Evolutionary conservation across 2,113 vertebrate genomes (phyloP), one percentile per base, ranked within the genome.

Genomic region (Xyrauchen texanus): DNA sequence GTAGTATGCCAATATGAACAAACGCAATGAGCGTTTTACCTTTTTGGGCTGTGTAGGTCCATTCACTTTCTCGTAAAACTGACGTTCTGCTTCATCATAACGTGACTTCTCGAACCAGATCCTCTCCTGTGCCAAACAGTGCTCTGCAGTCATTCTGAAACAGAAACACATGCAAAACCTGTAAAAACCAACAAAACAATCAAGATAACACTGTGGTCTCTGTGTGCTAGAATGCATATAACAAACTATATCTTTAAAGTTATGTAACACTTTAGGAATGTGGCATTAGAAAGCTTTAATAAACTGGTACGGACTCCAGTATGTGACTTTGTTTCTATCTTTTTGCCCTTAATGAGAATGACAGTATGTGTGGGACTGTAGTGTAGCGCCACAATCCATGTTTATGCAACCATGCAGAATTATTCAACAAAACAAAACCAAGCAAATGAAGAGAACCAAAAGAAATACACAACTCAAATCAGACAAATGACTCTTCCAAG

Each of bases 61-160:
- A 0, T 94, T 95, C 88, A 92, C 83, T 60, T 87, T 89, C 82
- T 97, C 95, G 0, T 97, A 98, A 89, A 93, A 97, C 21, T 88
- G 90, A 34, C 93, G 88, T 73, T 98, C 97, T 0, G 97, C 97
- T 1, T 98, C 96, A 0, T 99, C 97, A 0, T 96, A 98, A 12
- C 93, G 95, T 86, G 91, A 93, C 82, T 98, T 99, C 8, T 99
- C 96, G 0, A 98, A 96, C 97, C 97, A 98, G 91, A 98, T 90
- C 91, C 95, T 97, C 86, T 99, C 97, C 0, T 95, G 93, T 70
- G 87, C 45, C 7, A 97, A 85, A 81, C 93, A 95, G 75, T 93
- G 90, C 4, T 87, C 66, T 0, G 92, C 82, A 21, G 91, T 93
- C 97, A 98, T 98, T 83, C 96, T 98, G 45, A 12, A 80, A 55